phyloP scores from a whole-genome alignment of 2,888 invertebrate genomes.

The Hetaerina titia region DNA sequence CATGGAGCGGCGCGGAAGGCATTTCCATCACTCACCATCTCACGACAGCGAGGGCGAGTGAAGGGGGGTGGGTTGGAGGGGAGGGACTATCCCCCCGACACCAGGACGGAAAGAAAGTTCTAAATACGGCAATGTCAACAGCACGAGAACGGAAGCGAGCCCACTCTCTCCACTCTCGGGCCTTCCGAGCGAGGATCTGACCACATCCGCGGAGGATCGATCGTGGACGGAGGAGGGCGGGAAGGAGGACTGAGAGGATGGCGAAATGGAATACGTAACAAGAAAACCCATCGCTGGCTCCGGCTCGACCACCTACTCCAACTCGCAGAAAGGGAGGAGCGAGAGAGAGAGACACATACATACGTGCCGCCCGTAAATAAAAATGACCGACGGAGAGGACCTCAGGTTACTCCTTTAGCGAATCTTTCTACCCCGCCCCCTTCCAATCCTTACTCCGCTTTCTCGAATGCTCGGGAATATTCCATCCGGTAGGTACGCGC shows the following conservation, averaged over 20 bases:
- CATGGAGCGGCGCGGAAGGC: too few relatives aligned
- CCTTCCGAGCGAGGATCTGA: background rate
- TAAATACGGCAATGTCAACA: background rate
- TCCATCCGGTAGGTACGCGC: too few relatives aligned
- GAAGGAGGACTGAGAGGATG: background rate
- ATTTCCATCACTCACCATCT: too few relatives aligned
- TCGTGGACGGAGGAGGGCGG: background rate
- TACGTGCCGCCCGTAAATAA: background rate
- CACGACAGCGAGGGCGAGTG: background rate
- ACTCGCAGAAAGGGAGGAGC: background rate
- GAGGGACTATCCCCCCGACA: too few relatives aligned
- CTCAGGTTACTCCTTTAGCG: too few relatives aligned
- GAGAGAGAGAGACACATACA: background rate
- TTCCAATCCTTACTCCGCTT: too few relatives aligned
- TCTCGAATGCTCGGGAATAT: too few relatives aligned
- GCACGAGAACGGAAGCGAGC: background rate
- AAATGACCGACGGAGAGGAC: background rate
- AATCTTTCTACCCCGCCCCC: too few relatives aligned
- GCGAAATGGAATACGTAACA: conserved; percentile 27
- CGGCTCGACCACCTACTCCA: background rate
- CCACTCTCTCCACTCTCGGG: background rate
- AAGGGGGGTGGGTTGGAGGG: background rate
- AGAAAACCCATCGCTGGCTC: background rate
- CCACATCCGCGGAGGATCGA: background rate
- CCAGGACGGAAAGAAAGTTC: background rate